phyloP scores from a whole-genome alignment of 2,888 invertebrate genomes.

The Hypsopygia costalis region DNA sequence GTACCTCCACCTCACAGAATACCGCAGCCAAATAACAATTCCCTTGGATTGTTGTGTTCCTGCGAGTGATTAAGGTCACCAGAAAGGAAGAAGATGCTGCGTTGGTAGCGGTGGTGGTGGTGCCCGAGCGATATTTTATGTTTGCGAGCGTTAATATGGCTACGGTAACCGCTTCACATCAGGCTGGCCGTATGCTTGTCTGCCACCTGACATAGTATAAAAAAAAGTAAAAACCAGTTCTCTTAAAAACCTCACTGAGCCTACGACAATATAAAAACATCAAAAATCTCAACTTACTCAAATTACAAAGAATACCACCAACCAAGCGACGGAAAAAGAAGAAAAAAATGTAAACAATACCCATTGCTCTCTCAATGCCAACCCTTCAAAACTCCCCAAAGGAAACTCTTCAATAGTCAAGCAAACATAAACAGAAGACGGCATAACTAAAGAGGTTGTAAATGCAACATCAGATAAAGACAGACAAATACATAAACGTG shows the following conservation, averaged over 20 bases:
- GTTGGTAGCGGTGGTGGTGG: too few species aligned
- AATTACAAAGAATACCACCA: conserved; percentile 24
- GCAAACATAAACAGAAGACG: conserved; percentile 28
- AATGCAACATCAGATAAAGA: conserved; percentile 27
- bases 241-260: too few species aligned
- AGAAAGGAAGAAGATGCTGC: too few species aligned
- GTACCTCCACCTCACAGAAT: too few species aligned
- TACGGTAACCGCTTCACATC: too few species aligned
- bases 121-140: too few species aligned
- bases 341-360: conserved; percentile 21
- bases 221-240: neutral
- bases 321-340: conserved; percentile 11
- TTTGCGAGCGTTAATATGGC: too few species aligned
- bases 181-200: too few species aligned
- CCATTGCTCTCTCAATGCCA: conserved; percentile 22
- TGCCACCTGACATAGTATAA: too few species aligned
- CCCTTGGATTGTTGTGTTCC: too few species aligned
- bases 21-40: too few species aligned
- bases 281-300: conserved; percentile 22
- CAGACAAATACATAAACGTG: conserved; percentile 11
- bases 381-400: conserved; percentile 24
- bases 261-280: conserved; percentile 7
- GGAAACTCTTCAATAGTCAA: conserved; percentile 34
- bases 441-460: conserved; percentile 23
- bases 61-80: too few species aligned